Conservation (phyloP, 2,113 vertebrate genomes). For the Pandion haliaetus region DNA sequence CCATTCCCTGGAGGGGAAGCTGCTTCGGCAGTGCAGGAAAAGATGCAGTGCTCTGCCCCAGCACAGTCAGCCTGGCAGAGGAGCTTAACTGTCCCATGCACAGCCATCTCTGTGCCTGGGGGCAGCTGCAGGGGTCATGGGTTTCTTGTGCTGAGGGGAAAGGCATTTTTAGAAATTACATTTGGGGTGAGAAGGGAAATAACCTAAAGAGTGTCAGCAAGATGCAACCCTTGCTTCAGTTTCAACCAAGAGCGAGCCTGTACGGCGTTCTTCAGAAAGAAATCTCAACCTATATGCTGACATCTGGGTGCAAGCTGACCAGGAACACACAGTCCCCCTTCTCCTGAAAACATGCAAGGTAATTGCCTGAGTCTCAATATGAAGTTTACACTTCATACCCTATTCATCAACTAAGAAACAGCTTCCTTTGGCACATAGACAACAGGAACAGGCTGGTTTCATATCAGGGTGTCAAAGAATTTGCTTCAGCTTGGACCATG, state of each 20-base stretch:
- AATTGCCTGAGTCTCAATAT: background rate
- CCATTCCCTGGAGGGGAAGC: background rate
- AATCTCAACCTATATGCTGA: background rate
- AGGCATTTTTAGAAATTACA: background rate
- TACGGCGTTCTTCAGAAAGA: background rate
- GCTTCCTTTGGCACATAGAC: background rate
- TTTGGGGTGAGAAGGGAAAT: background rate
- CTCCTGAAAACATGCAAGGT: background rate
- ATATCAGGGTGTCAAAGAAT: background rate
- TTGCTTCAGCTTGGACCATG: background rate
- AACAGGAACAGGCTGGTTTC: slow-evolving; percentile 5
- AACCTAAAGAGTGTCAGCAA: background rate
- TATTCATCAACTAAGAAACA: slow-evolving; percentile 1
- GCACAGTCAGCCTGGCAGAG: background rate
- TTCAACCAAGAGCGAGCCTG: background rate
- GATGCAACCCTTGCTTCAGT: background rate
- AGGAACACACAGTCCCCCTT: background rate
- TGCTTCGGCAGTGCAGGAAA: background rate
- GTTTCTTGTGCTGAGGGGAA: background rate
- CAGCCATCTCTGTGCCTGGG: rapidly evolving
- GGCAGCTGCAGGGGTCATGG: background rate
- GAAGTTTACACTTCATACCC: slow-evolving; percentile 8
- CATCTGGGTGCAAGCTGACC: background rate
- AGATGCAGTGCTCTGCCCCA: background rate
- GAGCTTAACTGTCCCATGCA: background rate